These are phyloP conservation scores for Scaptomyza flava DNA, from an alignment of 2,888 invertebrate species.

Conservation along the genomic window DNA sequence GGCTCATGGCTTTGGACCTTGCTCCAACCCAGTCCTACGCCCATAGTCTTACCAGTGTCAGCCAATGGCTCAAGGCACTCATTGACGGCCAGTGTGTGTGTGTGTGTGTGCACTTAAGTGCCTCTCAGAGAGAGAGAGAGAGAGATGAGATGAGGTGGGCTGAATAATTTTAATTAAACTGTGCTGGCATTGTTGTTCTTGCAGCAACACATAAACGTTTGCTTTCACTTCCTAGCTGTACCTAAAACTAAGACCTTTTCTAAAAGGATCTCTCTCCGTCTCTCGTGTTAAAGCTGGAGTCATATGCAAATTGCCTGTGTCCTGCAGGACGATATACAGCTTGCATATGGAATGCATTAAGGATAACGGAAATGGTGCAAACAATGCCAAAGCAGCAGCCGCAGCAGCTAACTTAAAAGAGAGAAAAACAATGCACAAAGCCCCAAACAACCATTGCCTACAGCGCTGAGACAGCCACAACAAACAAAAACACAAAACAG, in stretches of 20 bases:
- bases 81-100: conserved; percentile 38
- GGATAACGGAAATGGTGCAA: conserved; percentile 64
- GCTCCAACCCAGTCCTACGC: not conserved
- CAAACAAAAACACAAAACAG: conserved; percentile 18
- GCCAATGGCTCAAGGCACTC: conserved; percentile 28
- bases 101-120: conserved; percentile 54
- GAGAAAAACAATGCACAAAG: conserved; percentile 32
- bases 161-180: conserved; percentile 72
- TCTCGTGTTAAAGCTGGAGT: conserved; percentile 16
- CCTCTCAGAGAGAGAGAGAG: not conserved
- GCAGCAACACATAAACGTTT: conserved; percentile 21
- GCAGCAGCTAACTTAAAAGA: conserved; percentile 10
- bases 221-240: conserved; percentile 5
- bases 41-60: conserved; percentile 31
- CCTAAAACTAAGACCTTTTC: no score
- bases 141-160: not conserved
- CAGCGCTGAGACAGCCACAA: conserved; percentile 24
- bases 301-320: conserved; percentile 32
- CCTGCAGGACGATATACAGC: conserved; percentile 26
- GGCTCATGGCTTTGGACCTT: conserved; percentile 43
- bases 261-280: not conserved
- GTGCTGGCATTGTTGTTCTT: not conserved
- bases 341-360: conserved; percentile 56
- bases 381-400: conserved; percentile 49
- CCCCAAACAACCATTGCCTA: conserved; percentile 27